These are phyloP conservation scores for Pasiphila rectangulata DNA, from an alignment of 2,888 invertebrate species.

Conservation along the genomic window DNA sequence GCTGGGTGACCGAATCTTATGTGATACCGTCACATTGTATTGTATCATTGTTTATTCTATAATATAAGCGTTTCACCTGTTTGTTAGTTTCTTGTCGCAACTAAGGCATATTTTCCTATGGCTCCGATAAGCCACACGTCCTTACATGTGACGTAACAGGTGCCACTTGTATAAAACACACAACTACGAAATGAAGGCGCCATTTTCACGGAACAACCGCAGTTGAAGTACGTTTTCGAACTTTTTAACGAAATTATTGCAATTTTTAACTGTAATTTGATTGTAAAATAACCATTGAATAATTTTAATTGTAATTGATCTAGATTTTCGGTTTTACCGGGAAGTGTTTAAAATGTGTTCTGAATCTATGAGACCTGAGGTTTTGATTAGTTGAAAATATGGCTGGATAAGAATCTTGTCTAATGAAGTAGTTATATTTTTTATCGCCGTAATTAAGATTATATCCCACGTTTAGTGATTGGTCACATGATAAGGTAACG, in stretches of 20 bases:
- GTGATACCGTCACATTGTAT: too few relatives aligned
- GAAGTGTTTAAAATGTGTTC: slow-evolving; percentile 24
- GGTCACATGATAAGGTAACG: slow-evolving; percentile 65
- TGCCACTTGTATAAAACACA: slow-evolving; percentile 68
- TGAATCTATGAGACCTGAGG: too few relatives aligned
- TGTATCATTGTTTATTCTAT: background rate
- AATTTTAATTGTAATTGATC: slow-evolving; percentile 20
- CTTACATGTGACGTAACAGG: slow-evolving; percentile 74
- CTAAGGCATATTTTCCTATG: slow-evolving; percentile 25
- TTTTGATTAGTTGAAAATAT: too few relatives aligned
- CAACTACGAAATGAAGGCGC: slow-evolving; percentile 51
- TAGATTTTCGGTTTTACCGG: slow-evolving; percentile 4
- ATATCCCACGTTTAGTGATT: slow-evolving; percentile 50
- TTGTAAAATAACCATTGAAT: slow-evolving; percentile 32
- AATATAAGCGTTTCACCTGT: slow-evolving; percentile 2
- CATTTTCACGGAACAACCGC: slow-evolving; percentile 61
- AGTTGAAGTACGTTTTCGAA: slow-evolving; percentile 39
- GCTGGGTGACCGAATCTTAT: too few relatives aligned
- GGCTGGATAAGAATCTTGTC: too few relatives aligned
- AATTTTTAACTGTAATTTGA: slow-evolving; percentile 28
- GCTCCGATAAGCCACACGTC: slow-evolving; percentile 58
- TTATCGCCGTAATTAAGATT: too few relatives aligned
- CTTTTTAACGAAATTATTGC: slow-evolving; percentile 48
- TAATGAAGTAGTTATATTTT: too few relatives aligned
- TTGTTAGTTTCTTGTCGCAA: background rate